Percentiles rank a stretch among this genome's conserved stretches.
These are phyloP conservation scores for Aeoliscus strigatus DNA, from an alignment of 2,797 vertebrate species.

Conservation along the genomic window DNA sequence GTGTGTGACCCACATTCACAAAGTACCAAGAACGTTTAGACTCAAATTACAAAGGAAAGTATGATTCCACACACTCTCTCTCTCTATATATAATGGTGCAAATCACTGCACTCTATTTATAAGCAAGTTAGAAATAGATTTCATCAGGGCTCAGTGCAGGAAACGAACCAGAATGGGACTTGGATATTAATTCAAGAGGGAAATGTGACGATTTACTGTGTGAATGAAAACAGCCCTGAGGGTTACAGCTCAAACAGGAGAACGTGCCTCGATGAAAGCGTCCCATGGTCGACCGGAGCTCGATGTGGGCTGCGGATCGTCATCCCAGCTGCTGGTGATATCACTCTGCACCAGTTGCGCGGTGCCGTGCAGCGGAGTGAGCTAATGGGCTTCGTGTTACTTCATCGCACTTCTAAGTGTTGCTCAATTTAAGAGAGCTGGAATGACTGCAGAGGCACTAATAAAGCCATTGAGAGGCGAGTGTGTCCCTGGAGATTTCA, in stretches of 20 bases:
- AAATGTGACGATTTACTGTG: no score
- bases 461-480: slow-evolving; percentile 72
- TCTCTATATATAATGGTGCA: slow-evolving; percentile 31
- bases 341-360: slow-evolving; percentile 74
- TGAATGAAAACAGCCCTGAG: not conserved
- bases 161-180: not conserved
- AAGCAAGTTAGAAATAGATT: slow-evolving; percentile 19
- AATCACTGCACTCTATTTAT: slow-evolving; percentile 38
- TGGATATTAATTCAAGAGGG: no score
- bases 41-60: slow-evolving; percentile 55
- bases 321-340: slow-evolving; percentile 74
- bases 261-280: no score
- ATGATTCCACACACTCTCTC: slow-evolving; percentile 32
- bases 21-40: slow-evolving; percentile 37
- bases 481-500: slow-evolving; percentile 41
- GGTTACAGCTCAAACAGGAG: slow-evolving; percentile 2
- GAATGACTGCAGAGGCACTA: slow-evolving; percentile 71
- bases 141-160: slow-evolving; percentile 11
- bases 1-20: slow-evolving; percentile 4
- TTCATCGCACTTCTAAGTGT: slow-evolving; percentile 80
- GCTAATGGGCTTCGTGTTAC: slow-evolving; percentile 77
- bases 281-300: slow-evolving; percentile 36
- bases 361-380: slow-evolving; percentile 59
- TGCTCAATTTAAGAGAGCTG: slow-evolving; percentile 71
- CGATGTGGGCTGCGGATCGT: slow-evolving; percentile 49